These are phyloP conservation scores for Centrocercus urophasianus DNA, from an alignment of 2,113 vertebrate genomes.

Conservation along the genomic window DNA sequence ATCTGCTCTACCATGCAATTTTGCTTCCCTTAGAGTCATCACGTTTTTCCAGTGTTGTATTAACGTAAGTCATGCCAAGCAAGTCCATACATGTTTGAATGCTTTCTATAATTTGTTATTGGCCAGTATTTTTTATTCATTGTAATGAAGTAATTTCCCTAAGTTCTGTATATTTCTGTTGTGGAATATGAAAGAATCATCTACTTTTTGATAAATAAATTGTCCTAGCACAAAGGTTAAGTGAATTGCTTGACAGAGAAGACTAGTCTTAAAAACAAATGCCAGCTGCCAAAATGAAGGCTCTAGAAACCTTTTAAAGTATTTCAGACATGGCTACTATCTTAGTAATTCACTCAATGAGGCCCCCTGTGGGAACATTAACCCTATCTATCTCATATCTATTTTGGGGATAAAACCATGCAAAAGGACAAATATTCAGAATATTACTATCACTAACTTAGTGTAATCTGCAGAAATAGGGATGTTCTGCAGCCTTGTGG, in stretches of 20 bases:
- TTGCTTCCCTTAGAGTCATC: not conserved
- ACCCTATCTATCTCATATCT: not conserved
- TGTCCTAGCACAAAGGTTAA: not conserved
- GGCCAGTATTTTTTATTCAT: not conserved
- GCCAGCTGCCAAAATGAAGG: not conserved
- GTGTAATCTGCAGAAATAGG: not conserved
- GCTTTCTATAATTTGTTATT: not conserved
- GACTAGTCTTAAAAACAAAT: not conserved
- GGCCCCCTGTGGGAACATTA: not conserved
- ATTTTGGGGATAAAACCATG: not conserved
- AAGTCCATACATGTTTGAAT: not conserved
- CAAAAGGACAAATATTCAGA: conserved; percentile 27
- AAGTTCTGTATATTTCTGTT: not conserved
- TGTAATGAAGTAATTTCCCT: not conserved
- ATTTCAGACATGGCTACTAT: not conserved
- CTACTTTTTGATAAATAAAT: not conserved
- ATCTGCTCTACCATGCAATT: not conserved
- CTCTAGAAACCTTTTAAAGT: not conserved
- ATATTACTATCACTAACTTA: not conserved
- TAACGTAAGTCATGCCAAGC: not conserved
- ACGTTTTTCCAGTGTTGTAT: not conserved
- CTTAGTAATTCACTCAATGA: not conserved
- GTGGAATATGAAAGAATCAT: not conserved
- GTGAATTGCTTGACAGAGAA: not conserved
- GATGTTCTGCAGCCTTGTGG: not conserved